Evolutionary conservation across 2,113 vertebrate species (phyloP), one percentile per base, ranked within the genome.

Genomic region (Cyanocitta stelleri): DNA sequence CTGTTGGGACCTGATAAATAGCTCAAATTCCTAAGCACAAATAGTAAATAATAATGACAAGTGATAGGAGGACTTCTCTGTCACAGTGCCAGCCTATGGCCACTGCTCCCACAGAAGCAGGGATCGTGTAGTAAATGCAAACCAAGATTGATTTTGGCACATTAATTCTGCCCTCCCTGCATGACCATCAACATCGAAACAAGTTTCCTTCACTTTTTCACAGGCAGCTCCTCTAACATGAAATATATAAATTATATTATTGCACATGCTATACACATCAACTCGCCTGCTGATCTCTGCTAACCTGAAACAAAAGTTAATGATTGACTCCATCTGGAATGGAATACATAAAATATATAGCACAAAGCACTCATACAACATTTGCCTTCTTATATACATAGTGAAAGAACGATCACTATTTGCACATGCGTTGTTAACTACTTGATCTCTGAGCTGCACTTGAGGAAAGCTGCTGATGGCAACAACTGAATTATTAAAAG

Each of bases 231-330:
- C 46, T 82, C 64, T 87, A 87, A 82, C 0, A 4, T 44, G 56
- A 82, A 85, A 64, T 30, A 93, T 66, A 83, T 26, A 6, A 37
- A 52, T 75, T 61, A n/a, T 33, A 52, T 41, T 51, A 76, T 64
- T 87, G 71, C 29, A 35, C 23, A 33, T 16, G 33, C 26, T 58
- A 51, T 29, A 44, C 37, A 64, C 19, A 49, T 62, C 39, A 84
- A 73, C 37, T 56, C 5, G 11, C 68, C 51, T 66, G 23, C 33
- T 6, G 4, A 27, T 78, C 43, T 68, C 81, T 85, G 78, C 62
- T 69, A 90, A 69, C 75, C 41, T 83, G 87, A 94, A 75, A 76
- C 67, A 69, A 39, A 85, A 93, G 94, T 94, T 96, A 96, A 95
- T 83, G 54, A 93, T 73, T 96, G 51, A 94, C 83, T 90, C 55